Evolutionary conservation across 2,888 invertebrate genomes (phyloP), one percentile per base, ranked within the genome.

Genomic region (Liodrosophila aerea): DNA sequence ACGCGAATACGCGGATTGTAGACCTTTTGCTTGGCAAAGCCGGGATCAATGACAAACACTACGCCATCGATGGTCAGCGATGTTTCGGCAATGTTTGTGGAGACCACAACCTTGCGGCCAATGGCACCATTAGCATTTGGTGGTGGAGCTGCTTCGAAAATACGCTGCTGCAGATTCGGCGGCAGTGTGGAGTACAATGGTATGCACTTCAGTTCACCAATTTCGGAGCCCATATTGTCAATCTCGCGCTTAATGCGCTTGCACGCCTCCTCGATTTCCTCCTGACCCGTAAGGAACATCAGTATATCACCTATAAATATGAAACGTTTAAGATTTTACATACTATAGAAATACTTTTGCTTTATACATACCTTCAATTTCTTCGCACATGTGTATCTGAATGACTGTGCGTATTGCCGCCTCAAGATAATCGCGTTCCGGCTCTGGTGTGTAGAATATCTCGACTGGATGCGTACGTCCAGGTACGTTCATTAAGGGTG

Each of bases 71-170:
- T 99, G 4, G 99, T 99, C 16, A 99, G 91, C 0, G 99, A 99
- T 0, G 99, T 99, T 91, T 99, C 99, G 0, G 99, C 99, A 74
- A 99, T 99, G 89, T 99, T 99, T 0, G 99, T 99, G 0, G 99
- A 98, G 0, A 99, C 98, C 0, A 99, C 99, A 0, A 98, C 97
- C 85, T 93, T 97, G 3, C 97, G 91, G 0, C 98, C 97, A 29
- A 98, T 95, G 0, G 95, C 96, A 0, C 98, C 98, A 76, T 95
- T 97, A 0, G 95, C 90, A 87, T 97, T 94, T 52, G 94, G 96
- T 0, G 98, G 96, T 0, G 99, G 99, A 0, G 99, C 95, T 0
- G 98, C 93, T 84, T 99, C 99, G 87, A 99, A 99, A 85, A 99
- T 99, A 60, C 98, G 91, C 87, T 98, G 98, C 87, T 99, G 99